Evolutionary conservation across 2,797 vertebrate species (phyloP), one percentile per base, ranked within the genome.

Genomic region (Sitta carolinensis): DNA sequence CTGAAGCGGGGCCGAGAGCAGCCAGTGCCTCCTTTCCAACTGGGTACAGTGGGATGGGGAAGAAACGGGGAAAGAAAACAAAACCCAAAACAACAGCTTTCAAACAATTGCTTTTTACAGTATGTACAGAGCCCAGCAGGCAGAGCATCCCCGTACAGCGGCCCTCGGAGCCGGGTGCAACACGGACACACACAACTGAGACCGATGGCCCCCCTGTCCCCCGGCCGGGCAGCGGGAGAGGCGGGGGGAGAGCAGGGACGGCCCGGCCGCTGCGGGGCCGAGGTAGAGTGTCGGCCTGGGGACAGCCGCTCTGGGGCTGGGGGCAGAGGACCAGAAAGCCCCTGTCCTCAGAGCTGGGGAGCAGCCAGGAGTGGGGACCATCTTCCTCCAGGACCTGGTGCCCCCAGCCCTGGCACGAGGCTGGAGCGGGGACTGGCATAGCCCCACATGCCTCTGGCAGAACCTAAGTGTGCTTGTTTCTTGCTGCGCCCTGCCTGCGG

Each of bases 101-200:
- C 97, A 97, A 97, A 97, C 97, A 96, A 97, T 95, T 95, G 94
- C 94, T 97, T 98, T 98, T 98, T 97, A 98, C 98, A 98, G 78
- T 98, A 98, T 98, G 93, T 98, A 98, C 98, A 98, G 92, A 97
- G 92, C 93, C 94, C 91, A 25, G 84, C 20, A 52, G 95, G 96
- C 95, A 93, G 92, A 91, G 90, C 84, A 93, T 96, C 96, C 92
- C 97, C 88, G 92, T 86, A 94, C 96, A 88, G 90, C 76, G 20
- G 95, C 63, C 91, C 93, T 94, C 29, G 38, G 95, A 83, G 88
- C 94, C 40, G 20, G 91, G 95, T 86, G 97, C 64, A 59, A 96
- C 96, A 92, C 84, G 52, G 93, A 96, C 94, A 91, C 84, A 75
- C 72, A 38, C 66, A 42, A 12, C 84, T 52, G 66, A 94, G 88